A percentile compares a stretch with the other conserved stretches of the same genome.
Evolutionary conservation across 2,888 invertebrate genomes (phyloP).

Genomic region (Ditula angustiorana): DNA sequence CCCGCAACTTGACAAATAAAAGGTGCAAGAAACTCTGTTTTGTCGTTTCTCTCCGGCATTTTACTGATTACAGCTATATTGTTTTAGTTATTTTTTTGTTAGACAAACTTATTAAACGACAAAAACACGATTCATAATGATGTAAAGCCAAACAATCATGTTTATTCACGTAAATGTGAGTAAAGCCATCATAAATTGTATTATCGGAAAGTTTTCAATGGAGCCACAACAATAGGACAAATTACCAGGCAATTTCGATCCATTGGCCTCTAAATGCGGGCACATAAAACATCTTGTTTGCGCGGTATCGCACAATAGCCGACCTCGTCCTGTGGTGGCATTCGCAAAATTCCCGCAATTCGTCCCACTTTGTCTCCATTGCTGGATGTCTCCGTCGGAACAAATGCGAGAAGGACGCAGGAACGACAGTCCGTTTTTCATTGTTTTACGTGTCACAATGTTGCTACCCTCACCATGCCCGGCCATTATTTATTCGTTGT

Average conservation of each 20-base stretch:
- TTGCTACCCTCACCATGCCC: constrained; percentile 36
- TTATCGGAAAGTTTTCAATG: constrained; percentile 52
- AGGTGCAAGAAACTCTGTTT: constrained; percentile 6
- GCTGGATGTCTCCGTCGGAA: constrained; percentile 62
- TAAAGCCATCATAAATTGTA: constrained; percentile 37
- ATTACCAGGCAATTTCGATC: constrained; percentile 72
- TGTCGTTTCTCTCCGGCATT: constrained; percentile 11
- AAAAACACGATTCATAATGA: neutral
- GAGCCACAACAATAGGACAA: constrained; percentile 61
- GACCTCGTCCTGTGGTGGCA: constrained; percentile 58
- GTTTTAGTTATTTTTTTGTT: neutral
- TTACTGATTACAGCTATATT: constrained; percentile 7
- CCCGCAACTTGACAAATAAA: constrained; percentile 21
- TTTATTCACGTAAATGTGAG: neutral
- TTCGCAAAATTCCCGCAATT: constrained; percentile 68
- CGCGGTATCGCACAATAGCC: constrained; percentile 70
- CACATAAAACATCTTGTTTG: constrained; percentile 81
- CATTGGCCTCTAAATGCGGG: constrained; percentile 70
- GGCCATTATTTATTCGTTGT: constrained; percentile 37
- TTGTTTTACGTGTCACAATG: constrained; percentile 61
- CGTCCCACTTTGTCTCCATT: constrained; percentile 74
- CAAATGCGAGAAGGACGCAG: constrained; percentile 70
- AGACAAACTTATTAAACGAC: neutral
- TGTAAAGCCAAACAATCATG: neutral
- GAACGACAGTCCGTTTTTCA: constrained; percentile 65